Evolutionary conservation across 1,140 invertebrate species (phyloP), one percentile per base, ranked within the genome.

Genomic region (Solenopsis fugax): DNA sequence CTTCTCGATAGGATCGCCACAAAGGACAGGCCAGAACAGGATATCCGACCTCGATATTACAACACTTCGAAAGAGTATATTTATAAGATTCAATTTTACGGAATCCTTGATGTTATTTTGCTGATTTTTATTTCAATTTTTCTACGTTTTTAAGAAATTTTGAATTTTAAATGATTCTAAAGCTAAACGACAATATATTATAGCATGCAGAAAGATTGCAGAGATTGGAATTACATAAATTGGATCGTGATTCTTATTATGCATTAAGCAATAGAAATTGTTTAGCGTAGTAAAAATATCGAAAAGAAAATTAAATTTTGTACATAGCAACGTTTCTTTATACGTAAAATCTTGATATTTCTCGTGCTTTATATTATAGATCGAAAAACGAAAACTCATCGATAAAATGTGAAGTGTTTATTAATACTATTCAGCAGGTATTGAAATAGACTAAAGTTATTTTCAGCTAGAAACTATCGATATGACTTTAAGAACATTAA

Each of bases 401-500:
- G n/a, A 84, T 75, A 62, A 41, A n/a, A 29, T 16, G 18, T 56
- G 41, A 48, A 24, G 73, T 73, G 9, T 60, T 18, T 41, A 13
- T n/a, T 84, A 73, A 71, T 21, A 34, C 37, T 21, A 45, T 75
- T 60, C 72, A 48, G 1, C n/a, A 56, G 24, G 21, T 21, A 64
- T 16, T 41, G 29, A 87, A 52, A 50, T 34, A n/a, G 2, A 71
- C 12, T 65, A 54, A 82, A 88, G 54, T 67, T 50, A 81, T 71
- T 86, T 86, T 56, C 41, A 62, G 41, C 29, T 7, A 34, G 6
- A 62, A 71, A 67, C 67, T 69, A 60, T 87, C 82, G 81, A 90
- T 88, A 87, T 71, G 60, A 73, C 85, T 88, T 67, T 60, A 89
- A 76, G 75, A 87, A 71, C 72, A 62, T 77, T 92, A 88, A 91